Percentiles rank a stretch among this genome's conserved stretches.
These are phyloP conservation scores for Andinoacara biseriatus DNA, from an alignment of 2,113 vertebrate species.

Conservation along the genomic window DNA sequence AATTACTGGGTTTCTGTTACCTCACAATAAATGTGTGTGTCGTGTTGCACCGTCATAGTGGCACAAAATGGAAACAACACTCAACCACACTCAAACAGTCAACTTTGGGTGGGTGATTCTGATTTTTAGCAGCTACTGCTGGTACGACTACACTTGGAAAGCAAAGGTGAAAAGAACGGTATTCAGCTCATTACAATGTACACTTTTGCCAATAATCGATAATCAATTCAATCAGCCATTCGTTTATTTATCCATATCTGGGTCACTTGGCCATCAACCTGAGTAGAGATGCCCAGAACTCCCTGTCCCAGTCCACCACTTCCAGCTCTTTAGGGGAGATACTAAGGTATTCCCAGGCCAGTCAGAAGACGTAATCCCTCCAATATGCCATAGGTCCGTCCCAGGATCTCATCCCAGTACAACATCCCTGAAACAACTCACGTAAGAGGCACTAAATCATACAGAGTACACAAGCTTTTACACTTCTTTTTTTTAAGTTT, in stretches of 20 bases:
- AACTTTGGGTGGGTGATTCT: accelerated
- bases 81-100: too few relatives aligned
- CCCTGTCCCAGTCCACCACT: neutral
- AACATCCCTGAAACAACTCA: neutral
- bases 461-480: too few relatives aligned
- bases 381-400: neutral
- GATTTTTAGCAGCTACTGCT: neutral
- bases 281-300: neutral
- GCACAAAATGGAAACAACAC: neutral
- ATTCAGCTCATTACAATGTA: neutral
- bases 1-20: neutral
- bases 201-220: neutral
- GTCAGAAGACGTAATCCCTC: neutral
- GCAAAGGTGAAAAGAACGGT: neutral
- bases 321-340: neutral
- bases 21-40: neutral
- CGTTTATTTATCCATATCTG: neutral
- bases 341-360: neutral
- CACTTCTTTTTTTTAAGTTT: too few relatives aligned
- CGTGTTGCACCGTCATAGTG: neutral
- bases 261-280: neutral
- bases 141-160: neutral
- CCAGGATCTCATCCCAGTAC: accelerated
- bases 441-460: too few relatives aligned
- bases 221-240: neutral